Evolutionary conservation across 2,888 invertebrate species (phyloP).

Genomic region (Pammene aurita): DNA sequence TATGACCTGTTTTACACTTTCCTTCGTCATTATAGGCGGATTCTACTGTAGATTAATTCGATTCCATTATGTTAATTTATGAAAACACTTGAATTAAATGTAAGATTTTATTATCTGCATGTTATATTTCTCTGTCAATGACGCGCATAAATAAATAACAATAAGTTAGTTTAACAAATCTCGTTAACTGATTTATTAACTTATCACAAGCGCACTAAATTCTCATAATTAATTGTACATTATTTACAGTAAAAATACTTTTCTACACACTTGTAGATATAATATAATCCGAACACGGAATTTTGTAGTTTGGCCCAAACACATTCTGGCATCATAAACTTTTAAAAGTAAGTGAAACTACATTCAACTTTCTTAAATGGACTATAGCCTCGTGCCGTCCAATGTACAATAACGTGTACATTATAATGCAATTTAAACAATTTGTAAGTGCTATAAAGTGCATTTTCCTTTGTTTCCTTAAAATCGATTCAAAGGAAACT

Average conservation of each 20-base stretch:
- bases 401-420: too few relatives aligned
- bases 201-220: constrained; percentile 59
- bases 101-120: constrained; percentile 71
- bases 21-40: too few relatives aligned
- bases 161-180: constrained; percentile 36
- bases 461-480: too few relatives aligned
- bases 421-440: too few relatives aligned
- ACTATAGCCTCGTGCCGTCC: neutral
- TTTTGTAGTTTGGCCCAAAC: constrained; percentile 6
- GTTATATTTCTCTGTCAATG: constrained; percentile 64
- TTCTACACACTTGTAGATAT: constrained; percentile 55
- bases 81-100: constrained; percentile 72
- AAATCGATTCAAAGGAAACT: too few relatives aligned
- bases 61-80: constrained; percentile 74
- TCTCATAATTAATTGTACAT: constrained; percentile 74
- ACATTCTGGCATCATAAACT: neutral
- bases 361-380: neutral
- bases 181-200: constrained; percentile 42
- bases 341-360: neutral
- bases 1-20: too few relatives aligned
- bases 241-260: constrained; percentile 70
- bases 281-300: constrained; percentile 6
- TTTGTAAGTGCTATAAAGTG: too few relatives aligned
- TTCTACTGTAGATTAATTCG: constrained; percentile 63
- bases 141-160: constrained; percentile 36